Evolutionary conservation across 2,888 invertebrate genomes (phyloP), one percentile per base, ranked within the genome.

Genomic region (Drosophila quasianomalipes): DNA sequence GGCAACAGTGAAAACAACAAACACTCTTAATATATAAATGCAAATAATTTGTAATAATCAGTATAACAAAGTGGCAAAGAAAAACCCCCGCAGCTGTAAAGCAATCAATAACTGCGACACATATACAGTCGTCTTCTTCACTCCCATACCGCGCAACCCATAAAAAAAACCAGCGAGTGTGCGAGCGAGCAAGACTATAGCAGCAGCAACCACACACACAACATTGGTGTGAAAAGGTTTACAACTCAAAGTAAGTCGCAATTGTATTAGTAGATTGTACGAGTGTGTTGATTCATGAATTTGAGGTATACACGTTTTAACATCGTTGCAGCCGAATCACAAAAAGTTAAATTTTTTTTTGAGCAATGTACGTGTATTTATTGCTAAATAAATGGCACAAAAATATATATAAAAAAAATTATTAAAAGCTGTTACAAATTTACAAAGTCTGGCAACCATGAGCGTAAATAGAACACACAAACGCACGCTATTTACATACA

Each of bases 201-300:
- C 76, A 77, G 35, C 65, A 53, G 35, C 76, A 75, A 74, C 71
- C 76, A 72, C 73, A 69, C 7, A 47, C 47, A 66, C 79, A 81
- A 59, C 51, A 78, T 74, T 76, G 76, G 79, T 80, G 82, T 74
- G 81, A 74, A 76, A 82, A 91, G 92, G 92, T 91, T 92, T 92
- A 91, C 84, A 90, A 90, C 87, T 85, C 78, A 87, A 91, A 91
- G 92, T 92, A 89, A 92, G 91, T 89, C 75, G 79, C 76, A 82
- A 76, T 74, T 83, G 83, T 79, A 61, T 79, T 74, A 35, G 83
- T 76, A 57, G 41, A 54, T 60, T 44, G 37, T 62, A 59, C 55
- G 67, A 67, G n/a, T 74, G 67, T 80, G 66, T 79, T 74, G 61
- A 87, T 87, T 85, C 75, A 85, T 81, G 77, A 79, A 84, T 76